Conservation (phyloP, 2,797 vertebrate species). For the Cichlasoma orientale region DNA sequence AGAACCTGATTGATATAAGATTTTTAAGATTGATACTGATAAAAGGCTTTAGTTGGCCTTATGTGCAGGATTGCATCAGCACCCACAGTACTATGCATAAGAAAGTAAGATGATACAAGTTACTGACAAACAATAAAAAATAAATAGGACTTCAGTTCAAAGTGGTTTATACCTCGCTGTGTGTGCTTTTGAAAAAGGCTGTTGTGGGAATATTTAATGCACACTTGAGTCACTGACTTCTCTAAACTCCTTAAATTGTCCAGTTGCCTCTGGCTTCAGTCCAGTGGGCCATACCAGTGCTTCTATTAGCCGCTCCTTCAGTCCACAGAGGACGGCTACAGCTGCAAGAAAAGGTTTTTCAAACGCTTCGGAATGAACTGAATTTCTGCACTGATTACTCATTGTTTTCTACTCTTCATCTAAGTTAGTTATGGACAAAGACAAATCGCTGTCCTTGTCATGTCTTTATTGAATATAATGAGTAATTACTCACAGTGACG, state of each 20-base stretch:
- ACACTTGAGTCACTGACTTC: background rate
- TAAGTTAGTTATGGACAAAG: background rate
- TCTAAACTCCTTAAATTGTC: constrained; percentile 45
- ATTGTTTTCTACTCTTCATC: background rate
- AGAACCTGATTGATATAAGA: too few species aligned
- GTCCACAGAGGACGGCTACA: constrained; percentile 17
- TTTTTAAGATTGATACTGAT: background rate
- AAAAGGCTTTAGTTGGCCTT: background rate
- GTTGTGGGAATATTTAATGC: constrained; percentile 8
- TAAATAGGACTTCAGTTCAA: background rate
- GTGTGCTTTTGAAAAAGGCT: background rate
- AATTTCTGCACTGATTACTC: background rate
- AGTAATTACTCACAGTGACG: background rate
- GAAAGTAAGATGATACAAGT: background rate
- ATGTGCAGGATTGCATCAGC: background rate
- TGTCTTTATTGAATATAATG: background rate
- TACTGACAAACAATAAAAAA: background rate
- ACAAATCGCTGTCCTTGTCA: background rate
- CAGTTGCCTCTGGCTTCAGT: constrained; percentile 33
- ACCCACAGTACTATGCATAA: background rate
- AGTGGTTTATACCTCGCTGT: background rate
- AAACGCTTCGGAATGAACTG: background rate
- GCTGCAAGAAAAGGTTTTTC: background rate
- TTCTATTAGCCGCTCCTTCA: constrained; percentile 37
- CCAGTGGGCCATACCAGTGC: constrained; percentile 18